Conservation (phyloP, 2,113 vertebrate genomes). For the Mobula birostris region DNA sequence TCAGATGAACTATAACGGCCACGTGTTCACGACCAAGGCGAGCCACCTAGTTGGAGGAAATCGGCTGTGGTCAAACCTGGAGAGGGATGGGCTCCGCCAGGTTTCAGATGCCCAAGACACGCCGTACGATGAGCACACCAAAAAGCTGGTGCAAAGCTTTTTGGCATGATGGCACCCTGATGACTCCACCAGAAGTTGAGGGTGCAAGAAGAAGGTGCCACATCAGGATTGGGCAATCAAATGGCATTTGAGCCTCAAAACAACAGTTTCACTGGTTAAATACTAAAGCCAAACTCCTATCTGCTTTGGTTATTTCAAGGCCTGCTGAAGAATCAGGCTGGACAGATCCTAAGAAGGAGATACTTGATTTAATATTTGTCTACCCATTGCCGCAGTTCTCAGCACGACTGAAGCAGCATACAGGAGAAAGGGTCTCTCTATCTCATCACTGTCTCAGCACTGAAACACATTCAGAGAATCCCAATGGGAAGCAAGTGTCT, state of each 20-base stretch:
- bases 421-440: background rate
- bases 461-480: background rate
- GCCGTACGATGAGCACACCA: no score
- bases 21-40: no score
- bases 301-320: background rate
- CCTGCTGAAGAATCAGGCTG: no score
- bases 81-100: no score
- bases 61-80: no score
- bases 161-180: no score
- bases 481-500: background rate
- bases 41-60: no score
- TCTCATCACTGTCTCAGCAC: background rate
- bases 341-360: background rate
- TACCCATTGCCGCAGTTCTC: background rate
- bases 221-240: background rate
- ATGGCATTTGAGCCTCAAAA: background rate
- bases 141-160: no score
- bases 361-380: background rate
- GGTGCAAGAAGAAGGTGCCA: no score
- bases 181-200: no score
- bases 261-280: background rate
- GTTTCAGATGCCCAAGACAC: no score
- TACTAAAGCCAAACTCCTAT: background rate
- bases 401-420: background rate
- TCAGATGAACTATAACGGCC: no score